A percentile compares a stretch with the other conserved stretches of the same genome.
phyloP scores from a whole-genome alignment of 1,140 invertebrate genomes.

The Coelopa frigida region DNA sequence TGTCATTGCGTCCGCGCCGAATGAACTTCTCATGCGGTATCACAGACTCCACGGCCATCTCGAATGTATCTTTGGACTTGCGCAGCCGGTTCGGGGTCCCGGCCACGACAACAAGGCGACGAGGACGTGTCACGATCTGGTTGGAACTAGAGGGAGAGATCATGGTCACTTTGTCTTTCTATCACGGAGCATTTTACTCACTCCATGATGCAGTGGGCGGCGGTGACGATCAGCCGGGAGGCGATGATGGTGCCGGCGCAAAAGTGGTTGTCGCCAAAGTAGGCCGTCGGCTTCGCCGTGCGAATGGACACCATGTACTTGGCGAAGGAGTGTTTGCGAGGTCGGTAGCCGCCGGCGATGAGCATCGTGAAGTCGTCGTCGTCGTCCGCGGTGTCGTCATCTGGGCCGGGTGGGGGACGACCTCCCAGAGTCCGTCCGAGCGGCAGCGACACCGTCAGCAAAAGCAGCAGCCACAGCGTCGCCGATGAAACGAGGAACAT shows the following conservation, averaged over 20 bases:
- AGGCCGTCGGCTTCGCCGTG: conserved; percentile 1
- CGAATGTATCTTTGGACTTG: background rate
- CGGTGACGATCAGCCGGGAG: conserved; percentile 14
- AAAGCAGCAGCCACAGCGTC: too few relatives aligned
- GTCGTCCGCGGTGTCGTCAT: too few relatives aligned
- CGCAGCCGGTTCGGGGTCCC: conserved; percentile 9
- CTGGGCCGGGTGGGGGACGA: too few relatives aligned
- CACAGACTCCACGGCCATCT: conserved; percentile 6
- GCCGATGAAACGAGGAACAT: too few relatives aligned
- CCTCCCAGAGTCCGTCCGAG: too few relatives aligned
- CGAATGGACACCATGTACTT: conserved; percentile 21
- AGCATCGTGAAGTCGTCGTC: too few relatives aligned
- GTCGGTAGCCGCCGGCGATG: too few relatives aligned
- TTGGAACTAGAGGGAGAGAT: too few relatives aligned
- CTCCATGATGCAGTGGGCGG: conserved; percentile 19
- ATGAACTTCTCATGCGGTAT: conserved; percentile 5
- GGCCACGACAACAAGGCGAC: conserved; percentile 10
- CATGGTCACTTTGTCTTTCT: too few relatives aligned
- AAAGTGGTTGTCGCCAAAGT: conserved; percentile 25
- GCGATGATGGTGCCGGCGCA: conserved; percentile 18
- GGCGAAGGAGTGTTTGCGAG: too few relatives aligned
- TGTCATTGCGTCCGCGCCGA: conserved; percentile 6
- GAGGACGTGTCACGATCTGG: conserved; percentile 2
- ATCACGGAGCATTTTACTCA: background rate
- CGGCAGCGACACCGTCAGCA: too few relatives aligned